phyloP scores from a whole-genome alignment of 2,797 vertebrate species.

The Pelochelys cantorii region DNA sequence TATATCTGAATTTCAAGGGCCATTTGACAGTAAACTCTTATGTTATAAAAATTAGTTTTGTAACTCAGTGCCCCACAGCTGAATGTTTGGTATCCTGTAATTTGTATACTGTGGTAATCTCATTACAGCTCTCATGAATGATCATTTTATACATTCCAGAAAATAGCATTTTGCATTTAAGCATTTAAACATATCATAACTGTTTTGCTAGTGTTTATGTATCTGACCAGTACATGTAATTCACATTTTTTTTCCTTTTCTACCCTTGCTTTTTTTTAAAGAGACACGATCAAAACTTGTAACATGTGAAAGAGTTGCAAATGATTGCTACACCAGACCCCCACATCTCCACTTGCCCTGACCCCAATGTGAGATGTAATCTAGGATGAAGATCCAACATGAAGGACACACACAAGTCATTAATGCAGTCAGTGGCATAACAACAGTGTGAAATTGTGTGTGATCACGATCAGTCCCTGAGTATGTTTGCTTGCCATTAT shows the following conservation, averaged over 20 bases:
- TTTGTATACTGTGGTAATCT: not conserved
- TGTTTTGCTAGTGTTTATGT: constrained; percentile 14
- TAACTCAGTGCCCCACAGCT: not conserved
- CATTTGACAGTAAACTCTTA: constrained; percentile 19
- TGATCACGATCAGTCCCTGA: not conserved
- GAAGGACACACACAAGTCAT: not conserved
- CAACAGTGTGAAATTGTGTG: not conserved
- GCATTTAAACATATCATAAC: constrained; percentile 5
- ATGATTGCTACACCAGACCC: not conserved
- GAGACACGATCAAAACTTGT: constrained; percentile 8
- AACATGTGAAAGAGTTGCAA: not conserved
- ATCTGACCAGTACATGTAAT: not conserved
- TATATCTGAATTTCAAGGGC: constrained; percentile 6
- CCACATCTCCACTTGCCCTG: not conserved
- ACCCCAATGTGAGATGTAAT: not conserved
- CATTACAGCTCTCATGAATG: not conserved
- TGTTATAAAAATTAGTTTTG: not conserved
- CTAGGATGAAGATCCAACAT: not conserved
- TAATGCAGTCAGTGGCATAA: not conserved
- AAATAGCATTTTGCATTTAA: constrained; percentile 8
- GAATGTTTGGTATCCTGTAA: not conserved
- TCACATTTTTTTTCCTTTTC: not conserved
- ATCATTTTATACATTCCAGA: not conserved
- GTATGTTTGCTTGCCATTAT: not conserved
- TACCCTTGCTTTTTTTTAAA: not conserved